Base-by-base conservation (phyloP, 2,888 invertebrate genomes). In the Pseudococcus longispinus region DNA sequence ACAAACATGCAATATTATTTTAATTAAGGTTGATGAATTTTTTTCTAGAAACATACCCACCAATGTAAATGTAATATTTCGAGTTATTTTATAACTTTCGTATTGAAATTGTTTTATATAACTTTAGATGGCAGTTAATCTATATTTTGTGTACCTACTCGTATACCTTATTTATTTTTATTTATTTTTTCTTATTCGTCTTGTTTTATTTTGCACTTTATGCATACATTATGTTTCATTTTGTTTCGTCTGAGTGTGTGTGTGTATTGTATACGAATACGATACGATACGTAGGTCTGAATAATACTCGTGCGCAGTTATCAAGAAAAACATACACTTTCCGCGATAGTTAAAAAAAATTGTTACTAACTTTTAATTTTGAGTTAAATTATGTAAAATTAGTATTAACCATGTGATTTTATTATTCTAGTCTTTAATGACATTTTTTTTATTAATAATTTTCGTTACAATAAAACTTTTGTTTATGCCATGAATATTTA, bases 371-470 rank as follows among this genome's bases (percentile, higher is more conserved):
- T 37, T 42, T 80, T 80, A 32, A 80, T 80, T 42, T 42, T 80
- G 42, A 26, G 77, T 13, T 80, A 42, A 42, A 80, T 80, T 42
- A 80, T 80, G 42, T 80, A 80, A 80, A 80, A 80, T 80, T 80
- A 80, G 77, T 18, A 80, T 80, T 80, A 80, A 80, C 77, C 37
- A 20, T 80, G 77, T 80, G 77, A 80, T 80, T 80, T 80, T 80
- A 80, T 80, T 80, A 80, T 80, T 80, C 77, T 80, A 80, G 77
- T 80, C 42, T 80, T 32, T 80, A 42, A 80, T 80, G 77, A 80
- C 77, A 80, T 20, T 80, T 80, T n/a, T 80, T 80, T 80, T 80
- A 80, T 80, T 80, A 37, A 80, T 80, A 80, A 42, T 80, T 80
- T 74, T 80, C 77, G 77, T 80, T 80, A 80, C 77, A 80, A 80